Evolutionary conservation across 2,888 invertebrate species (phyloP).

Genomic region (Lasioglossum leucozonium): DNA sequence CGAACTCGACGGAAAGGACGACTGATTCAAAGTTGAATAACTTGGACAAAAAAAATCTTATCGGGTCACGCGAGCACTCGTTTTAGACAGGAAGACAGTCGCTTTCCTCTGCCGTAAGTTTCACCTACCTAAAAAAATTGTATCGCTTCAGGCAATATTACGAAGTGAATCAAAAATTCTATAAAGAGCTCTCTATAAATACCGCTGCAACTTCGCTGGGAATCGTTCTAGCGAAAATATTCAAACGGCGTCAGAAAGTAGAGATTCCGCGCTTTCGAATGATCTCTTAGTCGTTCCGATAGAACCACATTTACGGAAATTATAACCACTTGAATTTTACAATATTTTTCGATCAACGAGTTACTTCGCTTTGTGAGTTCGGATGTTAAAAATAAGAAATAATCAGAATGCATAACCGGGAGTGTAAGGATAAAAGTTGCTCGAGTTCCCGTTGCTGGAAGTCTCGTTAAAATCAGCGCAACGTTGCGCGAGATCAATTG

Average conservation of each 20-base stretch:
- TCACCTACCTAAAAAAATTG: neutral
- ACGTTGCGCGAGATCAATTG: neutral
- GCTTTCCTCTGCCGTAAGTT: neutral
- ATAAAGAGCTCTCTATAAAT: neutral
- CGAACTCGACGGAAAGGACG: neutral
- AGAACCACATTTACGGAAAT: neutral
- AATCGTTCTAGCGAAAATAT: neutral
- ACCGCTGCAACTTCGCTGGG: neutral
- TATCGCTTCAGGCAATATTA: neutral
- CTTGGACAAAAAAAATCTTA: neutral
- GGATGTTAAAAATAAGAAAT: no score
- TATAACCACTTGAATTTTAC: neutral
- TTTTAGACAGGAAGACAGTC: neutral
- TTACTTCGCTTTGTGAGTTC: neutral
- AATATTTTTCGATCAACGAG: neutral
- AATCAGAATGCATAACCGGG: neutral
- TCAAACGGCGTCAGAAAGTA: neutral
- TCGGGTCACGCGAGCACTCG: no score
- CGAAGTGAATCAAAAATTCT: neutral
- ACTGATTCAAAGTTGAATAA: neutral
- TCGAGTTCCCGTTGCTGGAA: neutral
- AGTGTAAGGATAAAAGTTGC: neutral
- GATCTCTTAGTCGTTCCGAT: neutral
- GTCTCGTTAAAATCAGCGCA: neutral
- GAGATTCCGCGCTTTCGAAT: neutral